Evolutionary conservation across 2,797 vertebrate genomes (phyloP).

Genomic region (Urophycis tenuis): DNA sequence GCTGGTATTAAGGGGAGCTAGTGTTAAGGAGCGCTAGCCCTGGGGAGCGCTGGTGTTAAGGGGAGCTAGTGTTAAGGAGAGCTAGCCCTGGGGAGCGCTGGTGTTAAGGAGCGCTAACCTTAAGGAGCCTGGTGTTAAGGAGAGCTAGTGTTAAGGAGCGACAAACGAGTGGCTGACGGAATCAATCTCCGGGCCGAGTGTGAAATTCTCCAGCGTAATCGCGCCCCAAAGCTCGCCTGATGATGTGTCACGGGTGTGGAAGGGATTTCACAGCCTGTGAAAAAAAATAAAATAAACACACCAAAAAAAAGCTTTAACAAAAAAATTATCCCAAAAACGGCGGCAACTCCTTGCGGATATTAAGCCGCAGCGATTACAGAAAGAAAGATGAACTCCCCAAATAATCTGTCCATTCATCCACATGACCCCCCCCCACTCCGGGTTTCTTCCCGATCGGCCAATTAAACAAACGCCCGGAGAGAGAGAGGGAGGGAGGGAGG

Average conservation of each 20-base stretch:
- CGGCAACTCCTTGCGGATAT: background rate
- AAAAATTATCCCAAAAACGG: background rate
- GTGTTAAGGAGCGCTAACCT: too few species aligned
- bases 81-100: too few species aligned
- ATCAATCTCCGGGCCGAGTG: background rate
- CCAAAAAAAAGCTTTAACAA: background rate
- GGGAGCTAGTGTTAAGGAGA: too few species aligned
- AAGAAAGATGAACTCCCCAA: background rate
- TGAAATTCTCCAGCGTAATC: background rate
- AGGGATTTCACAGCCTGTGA: background rate
- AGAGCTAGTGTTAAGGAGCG: too few species aligned
- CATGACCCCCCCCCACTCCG: background rate
- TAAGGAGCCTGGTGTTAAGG: too few species aligned
- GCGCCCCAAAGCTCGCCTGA: background rate
- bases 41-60: too few species aligned
- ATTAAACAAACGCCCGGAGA: too few species aligned
- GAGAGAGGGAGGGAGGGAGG: too few species aligned
- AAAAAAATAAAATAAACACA: too few species aligned
- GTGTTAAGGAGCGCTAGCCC: too few species aligned
- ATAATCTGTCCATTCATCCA: background rate
- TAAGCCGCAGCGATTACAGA: background rate
- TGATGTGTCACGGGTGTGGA: background rate
- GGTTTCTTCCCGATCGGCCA: background rate
- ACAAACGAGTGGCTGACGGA: background rate
- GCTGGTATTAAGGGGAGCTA: too few species aligned